Percentiles rank a stretch among this genome's conserved stretches.
phyloP scores from a whole-genome alignment of 1,140 invertebrate species.

The Mesaphorura yosii region DNA sequence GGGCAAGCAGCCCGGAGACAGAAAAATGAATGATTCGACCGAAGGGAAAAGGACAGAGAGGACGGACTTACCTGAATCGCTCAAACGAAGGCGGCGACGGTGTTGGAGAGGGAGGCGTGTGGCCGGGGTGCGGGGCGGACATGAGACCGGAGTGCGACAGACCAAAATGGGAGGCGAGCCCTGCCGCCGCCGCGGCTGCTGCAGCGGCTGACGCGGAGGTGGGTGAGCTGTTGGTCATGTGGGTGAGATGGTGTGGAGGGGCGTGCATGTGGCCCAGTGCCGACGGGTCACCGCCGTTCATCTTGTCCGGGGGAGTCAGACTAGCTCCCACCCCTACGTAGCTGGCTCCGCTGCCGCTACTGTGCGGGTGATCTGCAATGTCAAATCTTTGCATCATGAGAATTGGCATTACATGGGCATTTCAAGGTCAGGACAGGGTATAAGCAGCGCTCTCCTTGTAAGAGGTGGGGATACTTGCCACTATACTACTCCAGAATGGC shows the following conservation, averaged over 20 bases:
- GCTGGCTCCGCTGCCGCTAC: too few relatives aligned
- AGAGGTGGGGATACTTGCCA: background rate
- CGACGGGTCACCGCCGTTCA: slow-evolving; percentile 38
- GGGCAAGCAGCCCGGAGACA: background rate
- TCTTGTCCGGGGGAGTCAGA: slow-evolving; percentile 43
- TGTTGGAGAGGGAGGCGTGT: slow-evolving; percentile 58
- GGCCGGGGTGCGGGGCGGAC: slow-evolving; percentile 48
- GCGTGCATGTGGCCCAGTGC: slow-evolving; percentile 28
- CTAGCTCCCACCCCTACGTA: slow-evolving; percentile 35
- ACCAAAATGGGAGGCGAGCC: slow-evolving; percentile 33
- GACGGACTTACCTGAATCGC: slow-evolving; percentile 38
- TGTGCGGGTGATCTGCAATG: slow-evolving; percentile 30
- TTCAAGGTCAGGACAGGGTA: background rate
- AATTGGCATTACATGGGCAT: background rate
- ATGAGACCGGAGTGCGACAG: slow-evolving; percentile 35
- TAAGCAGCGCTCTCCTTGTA: background rate
- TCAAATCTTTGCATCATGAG: background rate
- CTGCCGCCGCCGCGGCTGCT: too few relatives aligned
- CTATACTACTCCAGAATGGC: background rate
- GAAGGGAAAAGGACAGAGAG: too few relatives aligned
- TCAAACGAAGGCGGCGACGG: slow-evolving; percentile 47
- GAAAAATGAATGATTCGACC: background rate
- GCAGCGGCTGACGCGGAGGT: too few relatives aligned
- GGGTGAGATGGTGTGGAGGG: slow-evolving; percentile 31
- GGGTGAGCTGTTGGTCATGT: slow-evolving; percentile 30